Base-by-base conservation (phyloP, 64 coral and sea anemone species). In the Montipora capricornis region DNA sequence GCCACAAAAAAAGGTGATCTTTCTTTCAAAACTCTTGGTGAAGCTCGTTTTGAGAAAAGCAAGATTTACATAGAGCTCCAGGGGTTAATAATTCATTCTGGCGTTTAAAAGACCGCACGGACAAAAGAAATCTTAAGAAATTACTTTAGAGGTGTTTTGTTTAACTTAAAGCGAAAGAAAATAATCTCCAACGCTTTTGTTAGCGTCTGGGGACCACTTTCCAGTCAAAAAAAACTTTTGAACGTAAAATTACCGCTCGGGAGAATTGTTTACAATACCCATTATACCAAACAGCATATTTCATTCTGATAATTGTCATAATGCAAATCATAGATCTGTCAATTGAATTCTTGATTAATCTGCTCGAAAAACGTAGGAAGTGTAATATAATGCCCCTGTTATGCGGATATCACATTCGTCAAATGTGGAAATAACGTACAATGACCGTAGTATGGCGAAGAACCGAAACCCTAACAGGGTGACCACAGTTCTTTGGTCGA, bases 81-180 rank as follows among this genome's bases (percentile, higher is more conserved):
- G 17, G 62, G 47, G 71, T 86, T 70, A 86, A 86, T 86, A 71
- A 86, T 86, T 86, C 46, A 86, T 73, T 86, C 82, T 13, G 20
- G 64, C 68, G 45, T 70, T 82, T 73, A 50, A 86, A 86, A 86
- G 66, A 51, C 64, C 64, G 64, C 14, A 86, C 82, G 37, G 37
- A 73, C 15, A 22, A 85, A 86, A 73, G 46, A 86, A 86, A 71
- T 50, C 66, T 17, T 48, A 70, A 86, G 46, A 69, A 50, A 46
- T 49, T 49, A 50, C n/a, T 49, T 71, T 22, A 69, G 8, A 86
- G 46, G 47, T 8, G 62, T 71, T 68, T 86, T 85, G 76, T 49
- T 20, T 51, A 68, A 19, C 14, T 20, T 2, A 37, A 4, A 22
- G 11, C 22, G 3, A 17, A 86, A 83, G 22, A 86, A 17, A 16